Conservation (phyloP, 2,113 vertebrate genomes). For the Ciconia maguari region DNA sequence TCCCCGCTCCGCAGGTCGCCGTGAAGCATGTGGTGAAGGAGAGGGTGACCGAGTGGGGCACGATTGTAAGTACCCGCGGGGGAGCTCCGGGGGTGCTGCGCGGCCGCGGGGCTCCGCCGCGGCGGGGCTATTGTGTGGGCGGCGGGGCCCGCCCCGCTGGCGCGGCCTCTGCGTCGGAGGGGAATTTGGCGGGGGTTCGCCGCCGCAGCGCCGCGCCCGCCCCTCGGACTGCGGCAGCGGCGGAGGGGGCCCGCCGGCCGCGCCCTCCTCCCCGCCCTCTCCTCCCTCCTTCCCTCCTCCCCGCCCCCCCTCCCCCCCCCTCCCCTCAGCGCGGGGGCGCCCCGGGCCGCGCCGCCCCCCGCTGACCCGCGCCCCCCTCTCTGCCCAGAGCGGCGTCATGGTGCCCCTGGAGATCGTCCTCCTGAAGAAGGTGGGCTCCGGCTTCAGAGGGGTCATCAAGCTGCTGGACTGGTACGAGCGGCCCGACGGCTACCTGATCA, state of each 20-base stretch:
- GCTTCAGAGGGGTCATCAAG: slow-evolving; percentile 92
- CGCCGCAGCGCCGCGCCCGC: slow-evolving; percentile 32
- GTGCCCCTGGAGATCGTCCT: slow-evolving; percentile 94
- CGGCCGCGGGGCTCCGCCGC: not conserved
- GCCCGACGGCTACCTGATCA: slow-evolving; percentile 91
- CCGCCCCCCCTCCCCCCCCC: not conserved
- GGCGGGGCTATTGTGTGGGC: slow-evolving; percentile 26
- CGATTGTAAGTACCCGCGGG: slow-evolving; percentile 81
- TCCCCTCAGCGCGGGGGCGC: not conserved
- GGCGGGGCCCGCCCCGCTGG: not conserved
- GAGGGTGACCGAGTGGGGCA: slow-evolving; percentile 92
- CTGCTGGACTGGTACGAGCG: slow-evolving; percentile 95
- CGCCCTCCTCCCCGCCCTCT: not conserved
- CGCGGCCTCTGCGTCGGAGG: slow-evolving; percentile 19
- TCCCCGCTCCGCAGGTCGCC: slow-evolving; percentile 79
- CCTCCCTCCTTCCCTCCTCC: not conserved
- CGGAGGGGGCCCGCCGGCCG: slow-evolving; percentile 4
- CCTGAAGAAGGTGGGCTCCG: slow-evolving; percentile 91
- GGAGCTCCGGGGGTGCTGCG: not conserved
- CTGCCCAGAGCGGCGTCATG: slow-evolving; percentile 81
- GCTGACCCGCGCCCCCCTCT: not conserved
- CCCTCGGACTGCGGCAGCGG: slow-evolving; percentile 47
- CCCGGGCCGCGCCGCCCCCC: not conserved
- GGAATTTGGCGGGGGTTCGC: slow-evolving; percentile 13
- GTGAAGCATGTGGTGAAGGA: slow-evolving; percentile 95